Conservation (phyloP, 2,888 invertebrate species). For the Congeria kusceri region DNA sequence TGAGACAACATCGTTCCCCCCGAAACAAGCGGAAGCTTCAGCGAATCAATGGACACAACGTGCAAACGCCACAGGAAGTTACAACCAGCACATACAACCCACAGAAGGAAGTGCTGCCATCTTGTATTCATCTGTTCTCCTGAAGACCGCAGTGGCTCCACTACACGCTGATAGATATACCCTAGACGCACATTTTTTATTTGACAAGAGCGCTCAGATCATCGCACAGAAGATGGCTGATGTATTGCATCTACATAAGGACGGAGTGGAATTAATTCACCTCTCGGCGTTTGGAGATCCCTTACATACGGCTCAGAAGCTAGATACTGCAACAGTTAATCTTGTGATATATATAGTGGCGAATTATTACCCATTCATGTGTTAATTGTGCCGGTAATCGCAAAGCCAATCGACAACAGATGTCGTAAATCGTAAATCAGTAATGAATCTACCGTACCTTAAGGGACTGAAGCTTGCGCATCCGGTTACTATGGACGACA, state of each 20-base stretch:
- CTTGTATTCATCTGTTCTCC: no score
- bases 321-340: conserved; percentile 12
- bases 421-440: not conserved
- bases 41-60: no score
- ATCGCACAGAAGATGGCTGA: not conserved
- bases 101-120: no score
- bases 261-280: conserved; percentile 8
- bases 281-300: conserved; percentile 21
- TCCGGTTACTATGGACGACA: not conserved
- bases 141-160: no score
- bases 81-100: no score
- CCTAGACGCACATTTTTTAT: not conserved
- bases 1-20: no score
- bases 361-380: conserved; percentile 4
- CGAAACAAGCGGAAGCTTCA: no score
- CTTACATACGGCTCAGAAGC: not conserved
- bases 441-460: conserved; percentile 1
- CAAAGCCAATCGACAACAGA: not conserved
- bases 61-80: no score
- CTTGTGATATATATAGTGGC: no score
- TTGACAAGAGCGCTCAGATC: not conserved
- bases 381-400: conserved; percentile 11
- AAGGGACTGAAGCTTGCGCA: conserved; percentile 5
- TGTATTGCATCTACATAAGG: not conserved
- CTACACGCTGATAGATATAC: no score